Evolutionary conservation across 2,113 vertebrate species (phyloP), one percentile per base, ranked within the genome.

Genomic region (Enhydra lutris): DNA sequence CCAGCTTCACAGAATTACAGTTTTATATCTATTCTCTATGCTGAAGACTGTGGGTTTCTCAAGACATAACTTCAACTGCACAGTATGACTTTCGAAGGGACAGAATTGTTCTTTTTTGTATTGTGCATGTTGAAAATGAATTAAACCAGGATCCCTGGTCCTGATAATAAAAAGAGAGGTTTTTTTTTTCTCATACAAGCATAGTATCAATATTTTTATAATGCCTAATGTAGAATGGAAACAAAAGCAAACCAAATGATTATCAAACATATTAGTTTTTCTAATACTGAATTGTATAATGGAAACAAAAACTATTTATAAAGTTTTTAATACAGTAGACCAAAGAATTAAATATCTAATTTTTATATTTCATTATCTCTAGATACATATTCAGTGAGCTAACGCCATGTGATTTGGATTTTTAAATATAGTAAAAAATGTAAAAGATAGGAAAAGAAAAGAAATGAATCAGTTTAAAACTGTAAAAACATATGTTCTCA

Each of bases 381-480:
- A 95, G 82, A 86, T 71, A 92, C 14, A 91, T 42, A 90, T 65
- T 61, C 31, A 95, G 10, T 80, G 73, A 96, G 26, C 50, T 80
- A 78, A 3, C 14, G 29, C 91, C 93, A 85, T 45, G 11, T 79
- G 71, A 36, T 95, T 96, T 82, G 12, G 21, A 34, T 59, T 83
- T 93, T 65, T 84, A 92, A 89, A 42, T 69, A 36, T 6, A 92
- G 50, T 74, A 34, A 92, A 80, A 89, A 84, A 79, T 55, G 23
- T 86, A 80, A 57, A 95, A 91, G 18, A 74, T 47, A 69, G 89
- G n/a, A 91, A 96, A 91, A 94, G n/a, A 91, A 96, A 91, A 50
- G 55, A 95, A 96, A 93, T 71, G 71, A 78, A 18, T 24, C 67
- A 84, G 21, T 55, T 91, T 69, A 91, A 97, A 97, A 87, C 42